A percentile compares a stretch with the other conserved stretches of the same genome.
Conservation (phyloP, 2,888 invertebrate species). For the Megastigmus dorsalis region DNA sequence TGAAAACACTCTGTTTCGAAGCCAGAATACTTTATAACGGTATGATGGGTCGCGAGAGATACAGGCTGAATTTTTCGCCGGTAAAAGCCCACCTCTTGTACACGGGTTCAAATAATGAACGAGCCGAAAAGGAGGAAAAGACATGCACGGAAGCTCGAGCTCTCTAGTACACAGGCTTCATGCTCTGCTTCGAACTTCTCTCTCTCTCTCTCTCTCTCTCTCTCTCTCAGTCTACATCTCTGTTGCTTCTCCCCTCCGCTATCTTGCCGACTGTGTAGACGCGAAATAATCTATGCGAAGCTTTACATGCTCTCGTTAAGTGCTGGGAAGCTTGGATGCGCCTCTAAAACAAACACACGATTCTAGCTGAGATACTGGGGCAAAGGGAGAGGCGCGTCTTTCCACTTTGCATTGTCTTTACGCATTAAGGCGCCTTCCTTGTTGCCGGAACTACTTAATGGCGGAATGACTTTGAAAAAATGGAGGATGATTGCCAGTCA, state of each 20-base stretch:
- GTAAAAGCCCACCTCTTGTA: conserved; percentile 7
- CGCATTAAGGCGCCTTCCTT: background rate
- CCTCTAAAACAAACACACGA: conserved; percentile 31
- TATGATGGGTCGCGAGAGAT: too few species aligned
- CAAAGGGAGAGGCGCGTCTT: background rate
- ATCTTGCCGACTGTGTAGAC: background rate
- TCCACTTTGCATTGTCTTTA: conserved; percentile 7
- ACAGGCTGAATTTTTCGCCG: background rate
- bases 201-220: conserved; percentile 5
- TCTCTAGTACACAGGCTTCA: conserved; percentile 9
- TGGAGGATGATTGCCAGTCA: too few species aligned
- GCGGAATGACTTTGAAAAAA: background rate
- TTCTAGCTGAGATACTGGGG: background rate
- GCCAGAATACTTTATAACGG: too few species aligned
- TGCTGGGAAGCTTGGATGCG: background rate
- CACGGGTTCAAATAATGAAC: conserved; percentile 38
- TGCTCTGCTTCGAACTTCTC: background rate
- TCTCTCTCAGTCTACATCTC: background rate
- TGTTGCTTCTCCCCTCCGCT: background rate
- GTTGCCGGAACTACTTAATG: background rate
- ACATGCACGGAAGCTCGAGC: conserved; percentile 4
- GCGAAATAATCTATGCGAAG: conserved; percentile 48
- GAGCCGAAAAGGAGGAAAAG: conserved; percentile 23
- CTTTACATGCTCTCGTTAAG: conserved; percentile 36
- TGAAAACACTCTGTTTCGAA: too few species aligned